Conservation (phyloP, 2,888 invertebrate genomes). For the Coremacera marginata region DNA sequence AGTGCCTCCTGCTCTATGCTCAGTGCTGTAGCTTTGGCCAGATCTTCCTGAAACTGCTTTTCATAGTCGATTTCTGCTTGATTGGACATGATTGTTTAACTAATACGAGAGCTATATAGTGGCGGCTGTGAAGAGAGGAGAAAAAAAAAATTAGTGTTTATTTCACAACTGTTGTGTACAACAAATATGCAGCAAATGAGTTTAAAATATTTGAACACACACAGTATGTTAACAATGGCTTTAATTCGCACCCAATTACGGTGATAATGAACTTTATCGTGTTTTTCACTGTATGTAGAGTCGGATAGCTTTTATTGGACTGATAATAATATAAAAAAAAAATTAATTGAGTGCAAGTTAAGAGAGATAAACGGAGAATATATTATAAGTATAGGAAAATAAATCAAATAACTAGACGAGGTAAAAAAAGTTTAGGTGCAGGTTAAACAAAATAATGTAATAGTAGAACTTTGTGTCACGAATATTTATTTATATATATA, state of each 20-base stretch:
- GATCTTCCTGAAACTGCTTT: slow-evolving; percentile 85
- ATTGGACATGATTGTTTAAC: slow-evolving; percentile 52
- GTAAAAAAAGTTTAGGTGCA: not conserved
- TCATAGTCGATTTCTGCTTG: slow-evolving; percentile 76
- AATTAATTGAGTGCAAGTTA: not conserved
- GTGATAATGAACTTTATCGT: slow-evolving; percentile 17
- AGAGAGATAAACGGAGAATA: not conserved
- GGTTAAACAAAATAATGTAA: not conserved
- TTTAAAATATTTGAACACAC: not conserved
- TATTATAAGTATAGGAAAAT: not conserved
- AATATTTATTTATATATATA: too few relatives aligned
- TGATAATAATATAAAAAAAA: too few relatives aligned
- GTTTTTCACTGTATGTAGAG: not conserved
- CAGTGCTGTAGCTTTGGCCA: slow-evolving; percentile 88
- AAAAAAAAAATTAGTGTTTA: not conserved
- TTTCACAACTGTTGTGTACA: slow-evolving; percentile 2
- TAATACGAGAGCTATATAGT: too few relatives aligned
- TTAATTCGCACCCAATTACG: slow-evolving; percentile 15
- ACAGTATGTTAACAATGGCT: not conserved
- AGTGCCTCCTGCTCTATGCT: slow-evolving; percentile 88
- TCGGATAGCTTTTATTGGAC: too few relatives aligned
- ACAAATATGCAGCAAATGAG: slow-evolving; percentile 5
- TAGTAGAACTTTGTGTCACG: too few relatives aligned
- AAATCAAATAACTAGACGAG: not conserved
- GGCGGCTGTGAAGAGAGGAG: too few relatives aligned